phyloP scores from a whole-genome alignment of 2,113 vertebrate species.

The Toxotes chatareus region DNA sequence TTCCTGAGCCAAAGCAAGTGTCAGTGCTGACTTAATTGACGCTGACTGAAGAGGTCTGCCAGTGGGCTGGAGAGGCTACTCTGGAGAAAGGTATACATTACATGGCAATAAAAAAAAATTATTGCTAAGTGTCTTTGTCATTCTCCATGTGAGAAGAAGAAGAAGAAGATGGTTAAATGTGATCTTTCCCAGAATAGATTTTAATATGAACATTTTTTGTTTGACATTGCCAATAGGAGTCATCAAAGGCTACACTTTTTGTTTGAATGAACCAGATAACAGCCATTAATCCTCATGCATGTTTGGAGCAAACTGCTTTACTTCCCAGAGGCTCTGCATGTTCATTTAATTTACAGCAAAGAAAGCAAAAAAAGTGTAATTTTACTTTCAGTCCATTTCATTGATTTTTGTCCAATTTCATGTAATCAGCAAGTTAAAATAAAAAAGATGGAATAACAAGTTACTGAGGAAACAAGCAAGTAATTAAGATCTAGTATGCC shows the following conservation, averaged over 20 bases:
- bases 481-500: slow-evolving; percentile 36
- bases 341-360: not conserved
- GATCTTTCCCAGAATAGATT: not conserved
- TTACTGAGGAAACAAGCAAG: slow-evolving; percentile 17
- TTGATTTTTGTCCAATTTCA: not conserved
- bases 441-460: slow-evolving; percentile 1
- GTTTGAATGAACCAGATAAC: not conserved
- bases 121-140: not conserved
- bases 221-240: not conserved
- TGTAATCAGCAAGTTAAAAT: not conserved
- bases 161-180: not conserved
- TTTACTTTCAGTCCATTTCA: not conserved
- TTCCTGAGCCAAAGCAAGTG: slow-evolving; percentile 36
- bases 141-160: not conserved
- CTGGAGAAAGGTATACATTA: slow-evolving; percentile 7
- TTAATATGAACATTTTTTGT: not conserved
- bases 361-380: not conserved
- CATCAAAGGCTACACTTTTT: no score
- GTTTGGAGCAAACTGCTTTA: not conserved
- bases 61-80: slow-evolving; percentile 41
- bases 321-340: not conserved
- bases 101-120: not conserved
- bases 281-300: not conserved
- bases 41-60: slow-evolving; percentile 51
- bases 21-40: slow-evolving; percentile 55